Conservation (phyloP, 2,113 vertebrate genomes). For the Thamnophis sirtalis region DNA sequence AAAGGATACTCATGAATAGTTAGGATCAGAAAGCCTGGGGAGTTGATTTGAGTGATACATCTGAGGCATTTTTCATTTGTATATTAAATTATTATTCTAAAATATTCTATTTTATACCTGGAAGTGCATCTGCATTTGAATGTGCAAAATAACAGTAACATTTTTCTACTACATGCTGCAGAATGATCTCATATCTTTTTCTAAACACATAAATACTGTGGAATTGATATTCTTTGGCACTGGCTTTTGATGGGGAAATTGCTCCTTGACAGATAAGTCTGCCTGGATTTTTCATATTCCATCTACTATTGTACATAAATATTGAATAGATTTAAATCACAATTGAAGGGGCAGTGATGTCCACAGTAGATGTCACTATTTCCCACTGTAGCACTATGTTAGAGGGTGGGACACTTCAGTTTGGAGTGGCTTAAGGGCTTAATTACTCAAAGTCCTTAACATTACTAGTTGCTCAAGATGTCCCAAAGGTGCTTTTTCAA, state of each 20-base stretch:
- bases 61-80: background rate
- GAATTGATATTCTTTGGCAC: constrained; percentile 20
- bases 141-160: constrained; percentile 47
- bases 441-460: constrained; percentile 52
- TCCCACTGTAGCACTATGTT: constrained; percentile 43
- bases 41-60: background rate
- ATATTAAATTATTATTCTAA: constrained; percentile 18
- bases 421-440: constrained; percentile 43
- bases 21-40: background rate
- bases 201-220: background rate
- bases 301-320: constrained; percentile 39
- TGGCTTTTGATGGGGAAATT: constrained; percentile 29
- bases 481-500: background rate
- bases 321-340: constrained; percentile 21
- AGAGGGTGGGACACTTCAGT: constrained; percentile 37
- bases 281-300: constrained; percentile 31
- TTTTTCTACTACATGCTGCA: constrained; percentile 12
- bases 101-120: constrained; percentile 9
- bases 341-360: constrained; percentile 28
- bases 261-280: constrained; percentile 33
- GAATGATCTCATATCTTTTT: constrained; percentile 42
- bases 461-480: constrained; percentile 59
- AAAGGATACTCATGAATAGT: background rate
- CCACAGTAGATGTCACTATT: constrained; percentile 44
- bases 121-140: constrained; percentile 39